Evolutionary conservation across 2,888 invertebrate species (phyloP).

Genomic region (Plagodis dolabraria): DNA sequence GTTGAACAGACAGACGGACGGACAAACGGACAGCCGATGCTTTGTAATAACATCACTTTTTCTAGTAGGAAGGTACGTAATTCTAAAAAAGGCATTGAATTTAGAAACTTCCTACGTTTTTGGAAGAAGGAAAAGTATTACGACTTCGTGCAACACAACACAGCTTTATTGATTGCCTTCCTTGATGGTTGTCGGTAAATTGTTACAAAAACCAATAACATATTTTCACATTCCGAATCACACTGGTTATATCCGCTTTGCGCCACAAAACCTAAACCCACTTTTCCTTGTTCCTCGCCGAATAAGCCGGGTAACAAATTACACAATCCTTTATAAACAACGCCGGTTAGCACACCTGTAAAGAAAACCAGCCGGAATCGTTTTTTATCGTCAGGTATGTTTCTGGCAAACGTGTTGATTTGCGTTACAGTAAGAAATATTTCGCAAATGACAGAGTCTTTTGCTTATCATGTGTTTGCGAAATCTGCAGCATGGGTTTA

Average conservation of each 20-base stretch:
- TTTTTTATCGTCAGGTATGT: slow-evolving; percentile 32
- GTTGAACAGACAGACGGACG: no score
- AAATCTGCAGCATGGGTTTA: no score
- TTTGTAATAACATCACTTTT: no score
- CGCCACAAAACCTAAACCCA: slow-evolving; percentile 14
- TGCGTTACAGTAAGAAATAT: slow-evolving; percentile 24
- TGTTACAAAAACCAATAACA: neutral
- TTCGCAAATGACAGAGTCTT: neutral
- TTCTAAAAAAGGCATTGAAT: no score
- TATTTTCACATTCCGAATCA: neutral
- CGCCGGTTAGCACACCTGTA: slow-evolving; percentile 35
- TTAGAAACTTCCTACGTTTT: no score
- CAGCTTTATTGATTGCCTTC: no score
- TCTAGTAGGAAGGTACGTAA: no score
- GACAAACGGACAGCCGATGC: no score
- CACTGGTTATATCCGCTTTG: slow-evolving; percentile 4
- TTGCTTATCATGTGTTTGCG: no score
- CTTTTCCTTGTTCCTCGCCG: slow-evolving; percentile 14
- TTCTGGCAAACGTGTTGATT: slow-evolving; percentile 31
- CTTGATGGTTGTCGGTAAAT: no score
- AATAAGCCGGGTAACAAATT: slow-evolving; percentile 37
- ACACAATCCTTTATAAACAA: slow-evolving; percentile 42
- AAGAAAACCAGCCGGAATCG: slow-evolving; percentile 32
- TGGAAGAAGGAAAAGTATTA: no score
- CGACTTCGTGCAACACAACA: no score